Evolutionary conservation across 2,113 vertebrate genomes (phyloP), one percentile per base, ranked within the genome.

Genomic region (Zeus faber): DNA sequence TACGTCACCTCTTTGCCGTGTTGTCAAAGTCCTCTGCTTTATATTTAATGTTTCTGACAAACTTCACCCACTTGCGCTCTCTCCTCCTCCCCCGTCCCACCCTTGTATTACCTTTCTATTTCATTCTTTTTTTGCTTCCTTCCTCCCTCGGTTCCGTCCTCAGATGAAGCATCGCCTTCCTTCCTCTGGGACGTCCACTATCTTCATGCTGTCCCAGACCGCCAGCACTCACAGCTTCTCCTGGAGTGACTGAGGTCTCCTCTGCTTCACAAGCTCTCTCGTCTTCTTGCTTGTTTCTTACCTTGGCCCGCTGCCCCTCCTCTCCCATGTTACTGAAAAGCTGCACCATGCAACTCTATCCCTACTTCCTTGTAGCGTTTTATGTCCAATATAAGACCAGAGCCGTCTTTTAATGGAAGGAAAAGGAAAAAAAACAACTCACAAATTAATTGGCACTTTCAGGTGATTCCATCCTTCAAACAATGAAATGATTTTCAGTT

Each of bases 191-290:
- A 94, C 92, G 55, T 98, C 97, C 72, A 95, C 97, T 89, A 94
- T 99, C 95, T 99, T 99, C 93, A 97, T 98, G 94, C 92, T 99
- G 91, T 98, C 96, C 85, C 97, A 99, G 95, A 98, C 96, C 62
- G 86, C 94, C 91, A 98, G 96, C 92, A 93, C 93, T 93, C 96
- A 98, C 93, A 96, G 94, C 92, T 98, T 98, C 93, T 95, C 96
- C 84, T 98, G 96, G 97, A 99, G 89, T 93, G 95, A 98, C 93
- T 97, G 95, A 99, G 95, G 97, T 99, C 94, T 90, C 91, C 77
- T 66, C 45, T 86, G 18, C 69, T 63, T n/a, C n/a, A n/a, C n/a
- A n/a, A n/a, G n/a, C 46, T 47, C 41, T 79, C 74, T 71, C 83
- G 80, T 61, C 70, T 80, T 55, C 31, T 74, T 75, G 81, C 67